A percentile compares a stretch with the other conserved stretches of the same genome.
phyloP scores from a whole-genome alignment of 2,888 invertebrate genomes.

The Hirtodrosophila alboralis region DNA sequence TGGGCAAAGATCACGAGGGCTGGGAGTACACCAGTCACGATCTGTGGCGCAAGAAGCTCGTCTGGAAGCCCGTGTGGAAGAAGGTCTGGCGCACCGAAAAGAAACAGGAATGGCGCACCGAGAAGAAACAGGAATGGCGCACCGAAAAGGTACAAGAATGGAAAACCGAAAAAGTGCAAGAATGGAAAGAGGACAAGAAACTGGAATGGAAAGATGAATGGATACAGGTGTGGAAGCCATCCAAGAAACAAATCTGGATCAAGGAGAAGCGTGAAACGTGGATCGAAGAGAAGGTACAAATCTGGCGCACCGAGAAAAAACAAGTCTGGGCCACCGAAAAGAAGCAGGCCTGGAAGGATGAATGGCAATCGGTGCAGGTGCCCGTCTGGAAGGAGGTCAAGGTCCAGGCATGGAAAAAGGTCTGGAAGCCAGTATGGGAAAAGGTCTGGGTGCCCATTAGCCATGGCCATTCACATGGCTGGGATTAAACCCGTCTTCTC shows the following conservation, averaged over 20 bases:
- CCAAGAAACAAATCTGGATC: constrained; percentile 92
- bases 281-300: constrained; percentile 89
- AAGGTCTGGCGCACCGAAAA: constrained; percentile 92
- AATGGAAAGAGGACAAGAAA: constrained; percentile 91
- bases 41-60: constrained; percentile 92
- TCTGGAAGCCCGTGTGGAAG: constrained; percentile 89
- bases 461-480: constrained; percentile 78
- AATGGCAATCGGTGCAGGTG: constrained; percentile 89
- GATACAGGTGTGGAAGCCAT: constrained; percentile 89
- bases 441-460: constrained; percentile 91
- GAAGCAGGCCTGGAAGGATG: constrained; percentile 89
- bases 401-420: constrained; percentile 91
- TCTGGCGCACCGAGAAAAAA: constrained; percentile 86
- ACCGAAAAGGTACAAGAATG: constrained; percentile 88
- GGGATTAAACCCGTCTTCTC: constrained; percentile 73
- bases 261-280: constrained; percentile 91
- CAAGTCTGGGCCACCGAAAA: constrained; percentile 87
- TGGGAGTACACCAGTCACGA: constrained; percentile 94
- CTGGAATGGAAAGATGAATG: constrained; percentile 87
- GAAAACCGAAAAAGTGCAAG: constrained; percentile 91
- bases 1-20: constrained; percentile 92
- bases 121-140: constrained; percentile 88
- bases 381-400: constrained; percentile 89
- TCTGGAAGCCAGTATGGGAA: constrained; percentile 93
- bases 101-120: constrained; percentile 89